Evolutionary conservation across 1,140 invertebrate genomes (phyloP).

Genomic region (Acromyrmex echinatior): DNA sequence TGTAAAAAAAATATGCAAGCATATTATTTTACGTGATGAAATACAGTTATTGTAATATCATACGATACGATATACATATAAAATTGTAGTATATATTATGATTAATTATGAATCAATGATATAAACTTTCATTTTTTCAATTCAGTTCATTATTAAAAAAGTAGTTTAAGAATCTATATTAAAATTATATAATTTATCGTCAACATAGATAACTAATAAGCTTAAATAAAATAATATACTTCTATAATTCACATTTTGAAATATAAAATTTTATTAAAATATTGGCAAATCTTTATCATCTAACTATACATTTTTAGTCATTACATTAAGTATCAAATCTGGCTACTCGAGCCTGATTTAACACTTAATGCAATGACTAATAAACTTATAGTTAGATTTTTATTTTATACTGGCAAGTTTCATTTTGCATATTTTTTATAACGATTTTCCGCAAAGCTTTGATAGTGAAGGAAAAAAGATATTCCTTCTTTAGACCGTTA

Average conservation of each 20-base stretch:
- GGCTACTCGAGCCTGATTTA: neutral
- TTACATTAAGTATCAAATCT: too few species aligned
- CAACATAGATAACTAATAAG: neutral
- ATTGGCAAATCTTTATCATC: constrained; percentile 5
- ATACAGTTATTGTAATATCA: constrained; percentile 66
- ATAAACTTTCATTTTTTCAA: constrained; percentile 48
- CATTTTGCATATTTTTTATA: constrained; percentile 67
- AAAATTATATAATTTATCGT: constrained; percentile 28
- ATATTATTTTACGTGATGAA: constrained; percentile 76
- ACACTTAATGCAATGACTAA: constrained; percentile 34
- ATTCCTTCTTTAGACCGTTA: constrained; percentile 68
- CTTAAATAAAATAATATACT: constrained; percentile 17
- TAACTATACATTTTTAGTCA: neutral
- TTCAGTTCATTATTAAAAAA: constrained; percentile 38
- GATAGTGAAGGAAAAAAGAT: constrained; percentile 48
- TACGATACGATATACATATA: too few species aligned
- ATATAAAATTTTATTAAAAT: constrained; percentile 28
- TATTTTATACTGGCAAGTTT: constrained; percentile 70
- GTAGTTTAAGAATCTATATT: neutral
- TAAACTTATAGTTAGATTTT: constrained; percentile 44
- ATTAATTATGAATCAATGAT: constrained; percentile 49
- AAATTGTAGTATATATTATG: constrained; percentile 20
- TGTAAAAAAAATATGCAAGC: constrained; percentile 81
- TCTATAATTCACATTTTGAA: neutral
- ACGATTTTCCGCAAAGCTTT: constrained; percentile 42